Conservation (phyloP, 1,140 invertebrate species). For the Caenorhabditis inopinata region DNA sequence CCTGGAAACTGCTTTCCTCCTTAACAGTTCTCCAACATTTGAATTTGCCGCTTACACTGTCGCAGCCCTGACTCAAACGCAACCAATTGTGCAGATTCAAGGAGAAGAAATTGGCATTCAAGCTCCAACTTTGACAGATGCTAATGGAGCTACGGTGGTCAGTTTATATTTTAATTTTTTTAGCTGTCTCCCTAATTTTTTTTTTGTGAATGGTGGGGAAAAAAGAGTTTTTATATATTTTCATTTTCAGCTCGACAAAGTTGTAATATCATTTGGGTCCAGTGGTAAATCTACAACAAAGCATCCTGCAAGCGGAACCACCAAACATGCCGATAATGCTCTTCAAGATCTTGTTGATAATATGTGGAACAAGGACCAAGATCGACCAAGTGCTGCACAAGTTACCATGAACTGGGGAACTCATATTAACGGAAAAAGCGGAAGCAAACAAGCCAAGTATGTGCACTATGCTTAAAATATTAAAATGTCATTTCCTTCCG, state of each 20-base stretch:
- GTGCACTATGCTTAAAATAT: background rate
- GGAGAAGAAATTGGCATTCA: conserved; percentile 37
- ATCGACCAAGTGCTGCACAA: conserved; percentile 40
- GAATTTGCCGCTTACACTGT: conserved; percentile 46
- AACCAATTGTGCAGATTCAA: conserved; percentile 18
- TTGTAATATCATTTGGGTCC: conserved; percentile 16
- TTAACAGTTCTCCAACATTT: conserved; percentile 44
- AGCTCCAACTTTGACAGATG: background rate
- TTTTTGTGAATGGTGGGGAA: background rate
- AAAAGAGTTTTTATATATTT: background rate
- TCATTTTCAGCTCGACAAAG: conserved; percentile 21
- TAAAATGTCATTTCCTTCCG: background rate
- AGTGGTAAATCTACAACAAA: conserved; percentile 2
- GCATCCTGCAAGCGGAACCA: conserved; percentile 2
- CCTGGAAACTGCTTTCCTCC: conserved; percentile 42
- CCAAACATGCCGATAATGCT: conserved; percentile 42
- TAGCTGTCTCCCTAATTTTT: background rate
- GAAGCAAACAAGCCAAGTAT: conserved; percentile 22
- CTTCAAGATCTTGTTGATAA: conserved; percentile 52
- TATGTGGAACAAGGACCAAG: conserved; percentile 54
- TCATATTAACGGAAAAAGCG: conserved; percentile 36
- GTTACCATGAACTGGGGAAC: conserved; percentile 39
- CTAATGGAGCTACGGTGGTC: background rate
- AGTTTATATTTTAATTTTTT: background rate
- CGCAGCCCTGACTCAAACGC: conserved; percentile 37